Percentiles rank a stretch among this genome's conserved stretches.
These are phyloP conservation scores for Hyppa rectilinea DNA, from an alignment of 2,888 invertebrate genomes.

Conservation along the genomic window DNA sequence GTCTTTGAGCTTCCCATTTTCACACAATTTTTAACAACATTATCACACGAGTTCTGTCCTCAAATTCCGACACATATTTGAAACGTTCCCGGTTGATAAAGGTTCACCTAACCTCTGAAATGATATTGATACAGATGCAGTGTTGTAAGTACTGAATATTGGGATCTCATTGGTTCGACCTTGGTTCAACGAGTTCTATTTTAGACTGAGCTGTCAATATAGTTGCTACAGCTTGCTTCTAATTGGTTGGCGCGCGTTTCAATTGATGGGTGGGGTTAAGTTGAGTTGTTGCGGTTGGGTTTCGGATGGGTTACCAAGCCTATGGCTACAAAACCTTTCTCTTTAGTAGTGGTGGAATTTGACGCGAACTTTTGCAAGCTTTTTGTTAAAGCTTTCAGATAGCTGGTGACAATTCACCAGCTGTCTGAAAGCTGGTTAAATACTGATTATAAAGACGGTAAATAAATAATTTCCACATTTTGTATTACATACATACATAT, in stretches of 20 bases:
- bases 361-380: not conserved
- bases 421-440: too few relatives aligned
- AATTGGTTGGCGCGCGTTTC: constrained; percentile 42
- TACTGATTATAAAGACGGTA: too few relatives aligned
- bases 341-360: not conserved
- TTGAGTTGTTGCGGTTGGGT: constrained; percentile 1
- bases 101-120: constrained; percentile 37
- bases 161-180: constrained; percentile 44
- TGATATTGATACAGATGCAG: constrained; percentile 25
- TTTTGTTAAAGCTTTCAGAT: not conserved
- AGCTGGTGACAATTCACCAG: too few relatives aligned
- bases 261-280: constrained; percentile 38
- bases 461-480: fast-evolving
- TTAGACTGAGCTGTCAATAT: constrained; percentile 43
- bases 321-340: not conserved
- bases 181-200: constrained; percentile 44
- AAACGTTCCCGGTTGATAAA: constrained; percentile 26
- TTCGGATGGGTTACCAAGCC: constrained; percentile 9
- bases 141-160: constrained; percentile 39
- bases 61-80: constrained; percentile 30
- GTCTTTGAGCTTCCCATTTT: constrained; percentile 34
- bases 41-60: constrained; percentile 22
- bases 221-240: constrained; percentile 18
- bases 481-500: not conserved
- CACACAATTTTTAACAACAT: constrained; percentile 17